A percentile compares a stretch with the other conserved stretches of the same genome.
These are phyloP conservation scores for Nematolebias whitei DNA, from an alignment of 2,113 vertebrate species.

Conservation along the genomic window DNA sequence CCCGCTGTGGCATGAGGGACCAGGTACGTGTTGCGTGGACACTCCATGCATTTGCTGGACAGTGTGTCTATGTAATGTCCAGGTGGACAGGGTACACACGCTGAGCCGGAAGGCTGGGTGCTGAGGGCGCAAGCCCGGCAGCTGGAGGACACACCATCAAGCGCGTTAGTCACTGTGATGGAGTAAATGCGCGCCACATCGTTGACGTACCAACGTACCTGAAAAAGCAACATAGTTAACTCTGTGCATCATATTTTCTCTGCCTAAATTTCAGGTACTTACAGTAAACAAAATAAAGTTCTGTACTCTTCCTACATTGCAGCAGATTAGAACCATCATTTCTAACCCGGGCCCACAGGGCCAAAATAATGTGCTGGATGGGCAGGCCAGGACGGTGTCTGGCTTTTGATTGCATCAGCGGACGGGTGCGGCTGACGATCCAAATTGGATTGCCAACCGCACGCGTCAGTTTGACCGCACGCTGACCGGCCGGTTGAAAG, in stretches of 20 bases:
- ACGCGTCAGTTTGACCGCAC: too few relatives aligned
- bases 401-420: too few relatives aligned
- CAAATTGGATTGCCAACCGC: too few relatives aligned
- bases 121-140: slow-evolving; percentile 91
- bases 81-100: slow-evolving; percentile 90
- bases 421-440: too few relatives aligned
- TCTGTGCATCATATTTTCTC: not conserved
- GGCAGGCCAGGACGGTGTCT: too few relatives aligned
- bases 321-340: too few relatives aligned
- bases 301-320: too few relatives aligned
- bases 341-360: too few relatives aligned
- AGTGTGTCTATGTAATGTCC: slow-evolving; percentile 91
- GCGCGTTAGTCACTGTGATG: slow-evolving; percentile 87
- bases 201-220: slow-evolving; percentile 86
- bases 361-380: too few relatives aligned
- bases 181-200: slow-evolving; percentile 94
- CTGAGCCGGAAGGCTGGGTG: slow-evolving; percentile 82
- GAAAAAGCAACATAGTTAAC: slow-evolving; percentile 16
- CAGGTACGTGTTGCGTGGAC: slow-evolving; percentile 87
- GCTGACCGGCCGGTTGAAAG: too few relatives aligned
- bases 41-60: slow-evolving; percentile 89
- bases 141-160: slow-evolving; percentile 87
- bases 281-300: too few relatives aligned
- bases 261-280: not conserved
- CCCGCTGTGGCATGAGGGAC: slow-evolving; percentile 86